Evolutionary conservation across 2,797 vertebrate genomes (phyloP), one percentile per base, ranked within the genome.

Genomic region (Enteromius fasciolatus): DNA sequence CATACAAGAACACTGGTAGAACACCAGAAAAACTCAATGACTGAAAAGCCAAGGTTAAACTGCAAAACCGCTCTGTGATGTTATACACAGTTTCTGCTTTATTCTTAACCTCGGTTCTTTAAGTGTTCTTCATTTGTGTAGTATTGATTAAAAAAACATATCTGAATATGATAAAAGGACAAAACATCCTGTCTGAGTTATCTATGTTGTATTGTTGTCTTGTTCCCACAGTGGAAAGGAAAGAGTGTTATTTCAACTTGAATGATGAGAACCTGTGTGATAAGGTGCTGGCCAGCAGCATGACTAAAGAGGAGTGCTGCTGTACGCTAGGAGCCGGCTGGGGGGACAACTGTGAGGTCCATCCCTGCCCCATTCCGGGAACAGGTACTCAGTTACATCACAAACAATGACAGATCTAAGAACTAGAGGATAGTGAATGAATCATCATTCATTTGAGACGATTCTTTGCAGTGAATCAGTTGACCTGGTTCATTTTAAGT

Each of bases 301-400:
- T 99, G 61, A 99, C 97, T 80, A 96, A 96, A 87, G 94, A 97
- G 89, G 97, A 99, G 87, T 99, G 98, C 90, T 99, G 98, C 94
- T 99, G 98, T 84, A 99, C 98, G 0, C 93, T 99, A 61, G 98
- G 98, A 17, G 98, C 96, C 0, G 97, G 98, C 61, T 99, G 97
- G 98, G 98, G 98, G 0, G 98, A 99, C 86, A 98, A 99, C 94
- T 99, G 98, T 61, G 98, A 99, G 93, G 96, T 99, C 72, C 95
- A 97, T 87, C 98, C 98, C 2, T 99, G 98, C 81, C 98, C 98
- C 0, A 95, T 98, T 36, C 88, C 94, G 46, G 97, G 94, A 80
- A 97, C 96, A 77, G 96, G 98, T 99, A 93, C 66, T 6, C 3
- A 31, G 48, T 54, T 28, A 54, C 23, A 52, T 9, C 31, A 63